Evolutionary conservation across 2,113 vertebrate genomes (phyloP).

Genomic region (Caranx ignobilis): DNA sequence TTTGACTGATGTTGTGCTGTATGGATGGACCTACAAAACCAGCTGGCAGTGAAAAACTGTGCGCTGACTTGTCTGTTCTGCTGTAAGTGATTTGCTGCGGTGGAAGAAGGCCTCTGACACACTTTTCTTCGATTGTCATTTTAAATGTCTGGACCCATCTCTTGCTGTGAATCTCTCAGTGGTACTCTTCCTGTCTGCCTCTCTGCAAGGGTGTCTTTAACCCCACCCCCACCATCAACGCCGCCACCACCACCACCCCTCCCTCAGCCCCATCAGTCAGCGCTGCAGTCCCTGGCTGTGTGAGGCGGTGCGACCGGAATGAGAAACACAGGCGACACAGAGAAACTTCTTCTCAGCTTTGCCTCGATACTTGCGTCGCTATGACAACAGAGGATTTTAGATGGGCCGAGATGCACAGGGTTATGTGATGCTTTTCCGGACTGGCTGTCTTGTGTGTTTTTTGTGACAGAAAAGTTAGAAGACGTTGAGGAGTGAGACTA

Average conservation of each 20-base stretch:
- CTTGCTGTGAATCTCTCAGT: conserved; percentile 25
- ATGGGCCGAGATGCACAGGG: conserved; percentile 50
- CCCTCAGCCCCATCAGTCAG: conserved; percentile 32
- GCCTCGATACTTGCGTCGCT: conserved; percentile 66
- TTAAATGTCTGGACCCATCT: conserved; percentile 31
- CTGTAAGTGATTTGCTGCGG: neutral
- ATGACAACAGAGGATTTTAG: conserved; percentile 76
- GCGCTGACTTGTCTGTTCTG: neutral
- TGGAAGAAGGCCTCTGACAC: neutral
- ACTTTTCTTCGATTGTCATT: conserved; percentile 35
- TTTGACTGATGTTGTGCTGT: neutral
- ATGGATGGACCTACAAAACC: neutral
- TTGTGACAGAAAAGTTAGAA: conserved; percentile 22
- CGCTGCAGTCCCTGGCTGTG: conserved; percentile 51
- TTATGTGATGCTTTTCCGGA: conserved; percentile 61
- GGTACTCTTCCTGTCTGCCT: conserved; percentile 37
- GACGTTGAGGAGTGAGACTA: neutral
- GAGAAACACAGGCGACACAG: conserved; percentile 78
- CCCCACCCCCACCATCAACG: neutral
- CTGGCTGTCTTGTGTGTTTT: conserved; percentile 27
- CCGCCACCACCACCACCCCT: neutral
- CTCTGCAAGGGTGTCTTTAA: neutral
- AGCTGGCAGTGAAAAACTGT: neutral
- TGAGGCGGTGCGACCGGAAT: conserved; percentile 72
- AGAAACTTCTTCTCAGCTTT: conserved; percentile 77